phyloP scores from a whole-genome alignment of 2,113 vertebrate genomes.

The Chloropsis hardwickii region DNA sequence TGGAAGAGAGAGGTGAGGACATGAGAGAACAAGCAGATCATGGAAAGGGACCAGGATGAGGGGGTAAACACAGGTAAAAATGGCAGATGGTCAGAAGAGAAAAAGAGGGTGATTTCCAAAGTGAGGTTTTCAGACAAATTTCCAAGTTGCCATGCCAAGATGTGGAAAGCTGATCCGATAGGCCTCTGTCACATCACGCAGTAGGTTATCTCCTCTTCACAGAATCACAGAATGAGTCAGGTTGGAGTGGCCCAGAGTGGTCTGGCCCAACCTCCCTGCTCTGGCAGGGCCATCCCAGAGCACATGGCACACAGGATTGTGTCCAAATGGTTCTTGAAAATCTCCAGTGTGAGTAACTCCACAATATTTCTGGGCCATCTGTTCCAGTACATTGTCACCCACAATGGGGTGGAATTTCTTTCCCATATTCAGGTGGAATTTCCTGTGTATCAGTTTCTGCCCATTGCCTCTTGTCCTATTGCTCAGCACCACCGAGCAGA shows the following conservation, averaged over 20 bases:
- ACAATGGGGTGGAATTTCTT: background rate
- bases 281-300: too few species aligned
- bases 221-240: background rate
- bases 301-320: background rate
- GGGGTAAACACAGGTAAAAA: background rate
- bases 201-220: background rate
- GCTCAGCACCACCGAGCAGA: rapidly evolving
- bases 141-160: background rate
- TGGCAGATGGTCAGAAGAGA: background rate
- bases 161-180: background rate
- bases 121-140: background rate
- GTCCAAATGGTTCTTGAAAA: background rate
- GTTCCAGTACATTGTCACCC: background rate
- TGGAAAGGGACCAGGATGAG: background rate
- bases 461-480: background rate
- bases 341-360: background rate
- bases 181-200: background rate
- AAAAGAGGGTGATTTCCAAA: background rate
- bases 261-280: background rate
- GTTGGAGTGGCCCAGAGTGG: background rate
- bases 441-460: background rate
- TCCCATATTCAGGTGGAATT: background rate
- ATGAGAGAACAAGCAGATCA: background rate
- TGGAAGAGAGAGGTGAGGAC: background rate
- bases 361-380: background rate